Conservation (phyloP, 2,888 invertebrate genomes). For the Mimumesa dahlbomi region DNA sequence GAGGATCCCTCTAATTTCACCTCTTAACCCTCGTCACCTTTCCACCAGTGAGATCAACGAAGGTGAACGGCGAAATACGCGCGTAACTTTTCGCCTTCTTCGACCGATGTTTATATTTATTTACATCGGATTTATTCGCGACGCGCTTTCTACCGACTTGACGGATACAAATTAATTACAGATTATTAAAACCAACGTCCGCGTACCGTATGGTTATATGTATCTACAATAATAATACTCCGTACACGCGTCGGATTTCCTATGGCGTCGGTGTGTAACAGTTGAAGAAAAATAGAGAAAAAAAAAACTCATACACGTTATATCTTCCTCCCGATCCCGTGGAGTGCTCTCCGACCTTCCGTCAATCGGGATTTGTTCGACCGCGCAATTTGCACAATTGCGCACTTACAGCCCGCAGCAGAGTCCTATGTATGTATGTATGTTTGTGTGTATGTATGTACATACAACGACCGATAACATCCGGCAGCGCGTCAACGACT, state of each 20-base stretch:
- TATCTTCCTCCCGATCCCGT: too few species aligned
- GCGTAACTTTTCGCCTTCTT: conserved; percentile 35
- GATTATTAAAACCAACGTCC: conserved; percentile 34
- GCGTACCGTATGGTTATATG: too few species aligned
- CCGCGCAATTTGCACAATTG: neutral
- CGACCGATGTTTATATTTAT: conserved; percentile 18
- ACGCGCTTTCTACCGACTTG: conserved; percentile 49
- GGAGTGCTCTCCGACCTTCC: too few species aligned
- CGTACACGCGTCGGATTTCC: too few species aligned
- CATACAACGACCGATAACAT: conserved; percentile 1
- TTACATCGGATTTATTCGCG: conserved; percentile 15
- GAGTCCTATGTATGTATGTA: too few species aligned
- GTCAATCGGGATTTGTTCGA: too few species aligned
- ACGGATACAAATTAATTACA: conserved; percentile 48
- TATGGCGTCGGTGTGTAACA: too few species aligned
- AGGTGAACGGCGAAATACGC: conserved; percentile 50
- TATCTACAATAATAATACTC: too few species aligned
- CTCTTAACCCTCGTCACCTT: conserved; percentile 61
- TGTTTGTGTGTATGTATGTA: too few species aligned
- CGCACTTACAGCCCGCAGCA: too few species aligned
- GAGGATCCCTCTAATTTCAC: conserved; percentile 55
- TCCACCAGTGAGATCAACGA: conserved; percentile 11
- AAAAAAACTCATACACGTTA: too few species aligned
- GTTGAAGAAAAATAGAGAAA: too few species aligned
- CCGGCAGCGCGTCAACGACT: conserved; percentile 27